Percentiles rank a stretch among this genome's conserved stretches.
Evolutionary conservation across 2,888 invertebrate species (phyloP).

Genomic region (Myopa testacea): DNA sequence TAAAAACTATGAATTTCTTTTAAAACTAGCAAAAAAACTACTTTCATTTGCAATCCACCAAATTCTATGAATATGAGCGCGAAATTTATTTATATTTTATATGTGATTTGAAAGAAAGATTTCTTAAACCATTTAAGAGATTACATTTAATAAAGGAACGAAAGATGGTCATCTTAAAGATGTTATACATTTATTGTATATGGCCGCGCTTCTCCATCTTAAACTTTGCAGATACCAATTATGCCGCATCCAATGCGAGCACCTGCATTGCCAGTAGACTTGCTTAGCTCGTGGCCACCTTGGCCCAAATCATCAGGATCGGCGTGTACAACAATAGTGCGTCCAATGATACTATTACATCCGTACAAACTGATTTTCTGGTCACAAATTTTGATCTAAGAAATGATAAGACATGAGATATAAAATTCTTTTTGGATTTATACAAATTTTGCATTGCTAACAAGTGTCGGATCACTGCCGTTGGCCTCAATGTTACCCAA

Average conservation of each 20-base stretch:
- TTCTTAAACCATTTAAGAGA: too few species aligned
- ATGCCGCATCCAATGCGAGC: constrained; percentile 70
- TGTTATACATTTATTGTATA: too few species aligned
- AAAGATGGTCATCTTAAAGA: too few species aligned
- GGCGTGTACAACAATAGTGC: constrained; percentile 90
- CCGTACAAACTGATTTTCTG: constrained; percentile 77
- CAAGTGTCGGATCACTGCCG: constrained; percentile 75
- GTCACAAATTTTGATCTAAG: constrained; percentile 73
- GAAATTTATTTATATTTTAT: too few species aligned
- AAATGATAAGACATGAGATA: constrained; percentile 24
- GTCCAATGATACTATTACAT: constrained; percentile 82
- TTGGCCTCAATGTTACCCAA: constrained; percentile 84
- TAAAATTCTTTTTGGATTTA: not conserved
- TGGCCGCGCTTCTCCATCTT: too few species aligned
- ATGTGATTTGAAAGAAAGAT: too few species aligned
- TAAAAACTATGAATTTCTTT: constrained; percentile 19
- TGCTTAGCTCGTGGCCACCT: constrained; percentile 92
- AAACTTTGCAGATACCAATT: constrained; percentile 65
- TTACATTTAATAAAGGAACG: too few species aligned
- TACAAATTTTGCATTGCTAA: constrained; percentile 45
- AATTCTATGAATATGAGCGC: not conserved
- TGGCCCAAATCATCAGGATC: constrained; percentile 94
- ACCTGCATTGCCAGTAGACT: constrained; percentile 95
- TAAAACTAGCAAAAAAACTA: not conserved
- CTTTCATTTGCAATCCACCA: constrained; percentile 20